Evolutionary conservation across 2,113 vertebrate species (phyloP).

Genomic region (Symphodus melops): DNA sequence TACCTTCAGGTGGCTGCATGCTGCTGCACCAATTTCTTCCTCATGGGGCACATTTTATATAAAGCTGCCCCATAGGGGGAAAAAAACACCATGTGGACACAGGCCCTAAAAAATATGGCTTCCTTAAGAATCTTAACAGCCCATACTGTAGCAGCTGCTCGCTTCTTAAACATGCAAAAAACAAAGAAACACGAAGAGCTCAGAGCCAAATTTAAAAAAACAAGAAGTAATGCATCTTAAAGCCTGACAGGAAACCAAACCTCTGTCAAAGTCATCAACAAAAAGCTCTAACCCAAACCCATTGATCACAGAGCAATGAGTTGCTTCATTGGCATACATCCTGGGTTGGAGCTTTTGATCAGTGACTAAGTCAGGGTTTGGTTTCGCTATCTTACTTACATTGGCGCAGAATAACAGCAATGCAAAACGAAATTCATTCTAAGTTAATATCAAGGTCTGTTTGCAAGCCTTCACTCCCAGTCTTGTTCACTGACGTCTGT

Average conservation of each 20-base stretch:
- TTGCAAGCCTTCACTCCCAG: conserved; percentile 72
- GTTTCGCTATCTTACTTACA: conserved; percentile 75
- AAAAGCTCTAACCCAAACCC: conserved; percentile 48
- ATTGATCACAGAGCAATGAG: background rate
- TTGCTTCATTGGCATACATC: background rate
- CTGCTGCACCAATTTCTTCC: too few species aligned
- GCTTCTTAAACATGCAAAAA: conserved; percentile 61
- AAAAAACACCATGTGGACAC: background rate
- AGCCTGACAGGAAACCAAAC: conserved; percentile 63
- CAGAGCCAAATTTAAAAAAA: conserved; percentile 46
- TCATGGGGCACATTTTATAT: too few species aligned
- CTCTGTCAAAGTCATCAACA: conserved; percentile 53
- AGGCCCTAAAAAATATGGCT: conserved; percentile 4
- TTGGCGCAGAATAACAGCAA: conserved; percentile 66
- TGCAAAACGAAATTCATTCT: conserved; percentile 63
- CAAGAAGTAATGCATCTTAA: conserved; percentile 14
- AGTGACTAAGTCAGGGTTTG: conserved; percentile 62
- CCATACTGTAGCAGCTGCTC: conserved; percentile 43
- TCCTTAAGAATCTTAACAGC: conserved; percentile 41
- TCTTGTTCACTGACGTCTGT: conserved; percentile 76
- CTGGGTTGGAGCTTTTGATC: conserved; percentile 60
- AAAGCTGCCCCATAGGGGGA: background rate
- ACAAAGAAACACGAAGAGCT: conserved; percentile 54
- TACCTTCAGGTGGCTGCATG: too few species aligned
- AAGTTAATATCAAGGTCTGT: conserved; percentile 64